Conservation (phyloP, 2,797 vertebrate species). For the Eleutherodactylus coqui region DNA sequence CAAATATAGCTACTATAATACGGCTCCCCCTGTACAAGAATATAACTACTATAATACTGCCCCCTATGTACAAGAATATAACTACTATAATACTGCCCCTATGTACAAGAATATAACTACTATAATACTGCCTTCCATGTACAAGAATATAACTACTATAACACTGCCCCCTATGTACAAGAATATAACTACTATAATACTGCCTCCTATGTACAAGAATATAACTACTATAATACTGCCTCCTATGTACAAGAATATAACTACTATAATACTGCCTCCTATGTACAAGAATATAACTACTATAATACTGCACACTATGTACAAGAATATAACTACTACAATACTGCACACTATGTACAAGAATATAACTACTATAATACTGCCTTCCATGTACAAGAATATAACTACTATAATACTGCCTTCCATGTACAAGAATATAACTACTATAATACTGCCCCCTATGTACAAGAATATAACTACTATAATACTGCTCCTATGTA, state of each 20-base stretch:
- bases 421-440: background rate
- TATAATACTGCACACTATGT: background rate
- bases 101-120: background rate
- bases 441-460: conserved; percentile 4
- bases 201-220: conserved; percentile 1
- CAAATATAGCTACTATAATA: conserved; percentile 6
- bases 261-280: background rate
- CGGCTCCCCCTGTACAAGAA: background rate
- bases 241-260: conserved; percentile 6
- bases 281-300: background rate
- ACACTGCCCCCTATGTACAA: background rate
- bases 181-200: conserved; percentile 20
- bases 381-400: background rate
- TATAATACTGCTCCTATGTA: background rate
- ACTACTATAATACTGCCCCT: background rate
- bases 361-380: conserved; percentile 18
- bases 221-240: conserved; percentile 14
- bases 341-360: background rate
- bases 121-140: background rate
- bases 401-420: background rate
- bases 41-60: conserved; percentile 15
- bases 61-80: background rate
- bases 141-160: conserved; percentile 18
- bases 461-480: conserved; percentile 8
- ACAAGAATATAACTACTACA: conserved; percentile 1